Percentiles rank a stretch among this genome's conserved stretches.
These are phyloP conservation scores for Spondyliosoma cantharus DNA, from an alignment of 2,797 vertebrate species.

Conservation along the genomic window DNA sequence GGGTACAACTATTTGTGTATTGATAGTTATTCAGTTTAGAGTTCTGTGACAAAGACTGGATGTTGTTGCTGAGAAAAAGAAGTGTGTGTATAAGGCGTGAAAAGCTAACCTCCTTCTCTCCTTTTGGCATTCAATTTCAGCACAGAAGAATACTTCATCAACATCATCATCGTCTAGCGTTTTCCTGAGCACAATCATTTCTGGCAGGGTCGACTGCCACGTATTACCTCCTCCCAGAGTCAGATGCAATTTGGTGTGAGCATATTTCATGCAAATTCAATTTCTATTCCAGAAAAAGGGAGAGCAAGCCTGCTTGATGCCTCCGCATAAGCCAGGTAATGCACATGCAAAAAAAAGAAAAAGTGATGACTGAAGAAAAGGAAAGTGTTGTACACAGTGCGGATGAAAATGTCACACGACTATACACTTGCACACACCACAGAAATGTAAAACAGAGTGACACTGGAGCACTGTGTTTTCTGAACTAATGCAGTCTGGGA, in stretches of 20 bases:
- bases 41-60: slow-evolving; percentile 51
- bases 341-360: slow-evolving; percentile 75
- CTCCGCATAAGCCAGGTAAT: slow-evolving; percentile 80
- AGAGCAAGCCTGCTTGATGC: slow-evolving; percentile 73
- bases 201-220: slow-evolving; percentile 83
- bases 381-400: slow-evolving; percentile 76
- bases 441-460: slow-evolving; percentile 75
- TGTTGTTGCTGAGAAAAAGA: slow-evolving; percentile 47
- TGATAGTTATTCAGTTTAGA: slow-evolving; percentile 43
- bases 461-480: slow-evolving; percentile 63
- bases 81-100: slow-evolving; percentile 62
- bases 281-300: slow-evolving; percentile 83
- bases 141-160: slow-evolving; percentile 83
- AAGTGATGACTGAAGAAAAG: slow-evolving; percentile 83
- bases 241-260: slow-evolving; percentile 85
- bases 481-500: slow-evolving; percentile 67
- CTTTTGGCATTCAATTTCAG: slow-evolving; percentile 81
- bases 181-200: slow-evolving; percentile 83
- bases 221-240: slow-evolving; percentile 84
- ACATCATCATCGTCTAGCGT: slow-evolving; percentile 79
- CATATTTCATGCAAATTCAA: slow-evolving; percentile 89
- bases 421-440: slow-evolving; percentile 71
- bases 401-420: slow-evolving; percentile 79
- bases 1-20: slow-evolving; percentile 47
- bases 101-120: slow-evolving; percentile 71